Percentiles rank a stretch among this genome's conserved stretches.
These are phyloP conservation scores for Coenonympha glycerion DNA, from an alignment of 2,888 invertebrate species.

Conservation along the genomic window DNA sequence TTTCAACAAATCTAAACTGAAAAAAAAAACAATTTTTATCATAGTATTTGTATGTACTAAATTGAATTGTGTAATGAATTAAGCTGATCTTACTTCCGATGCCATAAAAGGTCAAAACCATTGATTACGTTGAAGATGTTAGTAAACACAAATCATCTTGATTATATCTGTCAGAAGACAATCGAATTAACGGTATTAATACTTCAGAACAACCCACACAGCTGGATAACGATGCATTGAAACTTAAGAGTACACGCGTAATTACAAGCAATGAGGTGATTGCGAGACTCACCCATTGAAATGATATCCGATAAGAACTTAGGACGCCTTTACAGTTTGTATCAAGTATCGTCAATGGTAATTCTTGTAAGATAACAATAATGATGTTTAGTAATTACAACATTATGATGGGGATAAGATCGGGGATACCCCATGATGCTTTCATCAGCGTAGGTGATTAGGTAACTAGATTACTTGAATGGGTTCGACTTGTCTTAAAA, in stretches of 20 bases:
- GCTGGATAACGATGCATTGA: conserved; percentile 59
- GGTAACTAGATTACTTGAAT: no score
- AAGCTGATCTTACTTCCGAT: neutral
- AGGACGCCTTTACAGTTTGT: neutral
- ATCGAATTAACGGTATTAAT: conserved; percentile 22
- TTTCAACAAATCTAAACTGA: no score
- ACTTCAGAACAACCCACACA: conserved; percentile 39
- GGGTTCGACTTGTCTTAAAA: no score
- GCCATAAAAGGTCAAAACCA: conserved; percentile 6
- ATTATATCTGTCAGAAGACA: conserved; percentile 16
- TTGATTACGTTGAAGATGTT: neutral
- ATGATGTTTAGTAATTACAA: no score
- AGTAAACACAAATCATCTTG: conserved; percentile 5
- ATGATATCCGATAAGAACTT: conserved; percentile 54
- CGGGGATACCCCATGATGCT: no score
- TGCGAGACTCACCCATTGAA: conserved; percentile 55
- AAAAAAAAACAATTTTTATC: no score
- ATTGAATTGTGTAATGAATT: neutral
- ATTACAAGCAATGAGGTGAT: conserved; percentile 50
- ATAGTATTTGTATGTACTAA: no score
- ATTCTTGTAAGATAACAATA: no score
- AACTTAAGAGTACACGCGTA: conserved; percentile 47
- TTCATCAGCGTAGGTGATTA: no score
- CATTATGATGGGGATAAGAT: no score
- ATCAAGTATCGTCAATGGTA: no score